These are phyloP conservation scores for Acrossocheilus wenchowensis DNA, from an alignment of 2,797 vertebrate species.

Conservation along the genomic window DNA sequence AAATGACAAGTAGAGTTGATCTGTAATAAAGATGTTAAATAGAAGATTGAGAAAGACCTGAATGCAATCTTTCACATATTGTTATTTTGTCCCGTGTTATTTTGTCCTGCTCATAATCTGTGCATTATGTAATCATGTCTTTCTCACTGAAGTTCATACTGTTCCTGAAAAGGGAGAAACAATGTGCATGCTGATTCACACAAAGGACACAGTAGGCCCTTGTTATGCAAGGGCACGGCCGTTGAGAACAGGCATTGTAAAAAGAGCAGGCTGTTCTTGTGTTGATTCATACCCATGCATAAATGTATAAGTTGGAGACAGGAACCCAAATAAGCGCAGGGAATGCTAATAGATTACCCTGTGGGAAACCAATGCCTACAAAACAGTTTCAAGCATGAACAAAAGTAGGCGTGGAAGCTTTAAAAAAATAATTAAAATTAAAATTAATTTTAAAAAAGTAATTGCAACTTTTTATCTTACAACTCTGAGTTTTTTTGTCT, in stretches of 20 bases:
- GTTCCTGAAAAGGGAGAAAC: constrained; percentile 48
- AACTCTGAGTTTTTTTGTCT: neutral
- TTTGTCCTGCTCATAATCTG: constrained; percentile 35
- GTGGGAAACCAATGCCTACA: neutral
- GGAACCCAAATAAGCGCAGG: constrained; percentile 26
- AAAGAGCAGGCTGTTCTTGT: constrained; percentile 48
- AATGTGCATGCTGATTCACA: constrained; percentile 66
- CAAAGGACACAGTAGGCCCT: constrained; percentile 59
- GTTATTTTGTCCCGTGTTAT: neutral
- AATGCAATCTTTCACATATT: constrained; percentile 1
- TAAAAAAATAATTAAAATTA: neutral
- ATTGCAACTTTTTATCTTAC: neutral
- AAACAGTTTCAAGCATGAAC: neutral
- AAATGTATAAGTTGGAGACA: constrained; percentile 51
- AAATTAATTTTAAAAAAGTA: neutral
- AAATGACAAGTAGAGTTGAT: constrained; percentile 12
- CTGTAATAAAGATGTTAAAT: constrained; percentile 9
- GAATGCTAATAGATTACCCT: constrained; percentile 35
- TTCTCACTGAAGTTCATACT: constrained; percentile 52
- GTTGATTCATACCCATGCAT: constrained; percentile 52
- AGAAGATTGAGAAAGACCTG: constrained; percentile 10
- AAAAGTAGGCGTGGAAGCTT: neutral
- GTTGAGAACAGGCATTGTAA: constrained; percentile 59
- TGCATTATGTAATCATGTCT: constrained; percentile 55
- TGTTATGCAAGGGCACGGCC: constrained; percentile 58